Conservation (phyloP, 2,797 vertebrate species). For the Acipenser oxyrinchus region DNA sequence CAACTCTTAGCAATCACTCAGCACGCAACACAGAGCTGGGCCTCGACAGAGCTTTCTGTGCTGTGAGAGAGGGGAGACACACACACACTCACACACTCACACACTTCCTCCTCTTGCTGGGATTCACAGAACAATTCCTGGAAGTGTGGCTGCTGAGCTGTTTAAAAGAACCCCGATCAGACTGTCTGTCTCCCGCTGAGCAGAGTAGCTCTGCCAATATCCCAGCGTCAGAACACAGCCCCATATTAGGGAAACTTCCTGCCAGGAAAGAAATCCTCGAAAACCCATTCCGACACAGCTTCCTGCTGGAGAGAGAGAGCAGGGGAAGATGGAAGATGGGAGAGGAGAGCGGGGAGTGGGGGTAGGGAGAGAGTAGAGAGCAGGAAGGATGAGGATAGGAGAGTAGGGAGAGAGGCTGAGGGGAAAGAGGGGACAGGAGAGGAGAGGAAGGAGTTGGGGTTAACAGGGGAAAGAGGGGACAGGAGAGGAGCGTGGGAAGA, state of each 20-base stretch:
- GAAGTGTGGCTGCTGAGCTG: slow-evolving; percentile 9
- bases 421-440: too few relatives aligned
- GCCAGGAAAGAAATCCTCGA: neutral
- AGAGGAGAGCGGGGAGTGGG: too few relatives aligned
- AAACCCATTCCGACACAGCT: neutral
- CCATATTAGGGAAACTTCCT: neutral
- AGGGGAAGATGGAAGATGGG: too few relatives aligned
- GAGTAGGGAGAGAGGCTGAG: too few relatives aligned
- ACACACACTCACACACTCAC: neutral
- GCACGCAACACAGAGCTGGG: too few relatives aligned
- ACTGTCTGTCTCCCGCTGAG: slow-evolving; percentile 7
- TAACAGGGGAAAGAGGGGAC: too few relatives aligned
- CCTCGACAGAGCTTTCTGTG: too few relatives aligned
- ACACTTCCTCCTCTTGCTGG: neutral
- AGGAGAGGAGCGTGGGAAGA: too few relatives aligned
- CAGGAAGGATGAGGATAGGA: too few relatives aligned
- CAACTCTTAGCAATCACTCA: neutral
- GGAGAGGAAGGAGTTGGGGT: too few relatives aligned
- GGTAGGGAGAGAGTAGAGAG: too few relatives aligned
- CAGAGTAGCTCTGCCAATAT: neutral
- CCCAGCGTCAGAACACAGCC: neutral
- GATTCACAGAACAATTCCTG: slow-evolving; percentile 12
- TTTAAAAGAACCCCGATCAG: slow-evolving; percentile 5
- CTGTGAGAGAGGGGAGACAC: neutral
- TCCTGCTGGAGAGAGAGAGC: neutral